These are phyloP conservation scores for Anarrhichthys ocellatus DNA, from an alignment of 2,113 vertebrate genomes.

Conservation along the genomic window DNA sequence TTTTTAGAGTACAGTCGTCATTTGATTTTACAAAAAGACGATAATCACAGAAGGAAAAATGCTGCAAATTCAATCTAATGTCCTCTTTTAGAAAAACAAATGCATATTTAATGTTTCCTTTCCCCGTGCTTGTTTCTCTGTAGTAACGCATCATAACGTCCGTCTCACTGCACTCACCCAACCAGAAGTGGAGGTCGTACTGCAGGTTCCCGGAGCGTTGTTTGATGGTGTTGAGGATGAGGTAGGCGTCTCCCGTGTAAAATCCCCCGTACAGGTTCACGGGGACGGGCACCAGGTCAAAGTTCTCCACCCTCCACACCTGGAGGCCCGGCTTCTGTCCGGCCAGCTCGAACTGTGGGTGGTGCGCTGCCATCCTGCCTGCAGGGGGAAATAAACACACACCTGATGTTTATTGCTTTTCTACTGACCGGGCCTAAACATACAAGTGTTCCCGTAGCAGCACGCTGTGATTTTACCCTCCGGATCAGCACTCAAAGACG, in stretches of 20 bases:
- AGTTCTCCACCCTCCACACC: constrained; percentile 97
- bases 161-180: constrained; percentile 84
- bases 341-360: constrained; percentile 92
- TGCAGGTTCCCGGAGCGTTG: constrained; percentile 91
- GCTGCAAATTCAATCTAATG: not conserved
- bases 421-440: not conserved
- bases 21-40: not conserved
- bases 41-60: not conserved
- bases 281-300: constrained; percentile 94
- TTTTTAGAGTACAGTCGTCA: not conserved
- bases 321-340: constrained; percentile 93
- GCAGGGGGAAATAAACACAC: constrained; percentile 53
- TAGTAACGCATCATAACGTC: not conserved
- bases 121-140: not conserved
- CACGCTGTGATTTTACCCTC: not conserved
- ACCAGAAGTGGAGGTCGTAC: constrained; percentile 97
- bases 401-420: not conserved
- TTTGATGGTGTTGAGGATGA: constrained; percentile 94
- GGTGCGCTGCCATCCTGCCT: constrained; percentile 90
- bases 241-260: constrained; percentile 94
- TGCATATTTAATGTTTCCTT: not conserved
- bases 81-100: not conserved
- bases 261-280: constrained; percentile 92
- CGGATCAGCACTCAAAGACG: not conserved
- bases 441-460: not conserved